phyloP scores from a whole-genome alignment of 2,888 invertebrate species.

The Molorchus minor region DNA sequence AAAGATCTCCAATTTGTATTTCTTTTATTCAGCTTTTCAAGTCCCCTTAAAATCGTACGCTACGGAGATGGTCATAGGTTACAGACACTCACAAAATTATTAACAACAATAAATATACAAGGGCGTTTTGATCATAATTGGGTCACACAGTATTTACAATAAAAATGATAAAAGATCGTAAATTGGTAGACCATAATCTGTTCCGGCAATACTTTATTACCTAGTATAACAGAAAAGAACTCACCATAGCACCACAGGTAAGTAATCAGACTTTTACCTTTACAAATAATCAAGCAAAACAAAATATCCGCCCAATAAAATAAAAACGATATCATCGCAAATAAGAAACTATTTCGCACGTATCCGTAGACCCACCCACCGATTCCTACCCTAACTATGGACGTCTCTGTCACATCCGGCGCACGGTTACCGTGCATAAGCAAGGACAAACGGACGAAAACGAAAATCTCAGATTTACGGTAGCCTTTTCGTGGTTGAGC shows the following conservation, averaged over 20 bases:
- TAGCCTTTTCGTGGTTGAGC: constrained; percentile 49
- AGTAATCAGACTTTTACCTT: neutral
- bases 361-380: constrained; percentile 28
- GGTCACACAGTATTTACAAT: too few species aligned
- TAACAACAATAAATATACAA: too few species aligned
- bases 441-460: constrained; percentile 31
- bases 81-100: too few species aligned
- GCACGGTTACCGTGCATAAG: constrained; percentile 18
- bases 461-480: constrained; percentile 36
- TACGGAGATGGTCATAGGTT: too few species aligned
- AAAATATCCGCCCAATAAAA: neutral
- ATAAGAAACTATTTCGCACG: constrained; percentile 23
- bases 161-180: too few species aligned
- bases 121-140: too few species aligned
- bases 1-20: too few species aligned
- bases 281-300: constrained; percentile 4
- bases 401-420: constrained; percentile 30
- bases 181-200: too few species aligned
- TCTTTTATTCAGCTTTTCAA: too few species aligned
- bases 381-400: constrained; percentile 4
- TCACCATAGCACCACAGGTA: neutral
- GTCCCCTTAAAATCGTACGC: too few species aligned
- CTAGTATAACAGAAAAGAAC: neutral
- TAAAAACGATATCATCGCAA: constrained; percentile 10
- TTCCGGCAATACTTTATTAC: too few species aligned